Percentiles rank a stretch among this genome's conserved stretches.
Conservation (phyloP, 2,113 vertebrate genomes). For the Meleagris gallopavo region DNA sequence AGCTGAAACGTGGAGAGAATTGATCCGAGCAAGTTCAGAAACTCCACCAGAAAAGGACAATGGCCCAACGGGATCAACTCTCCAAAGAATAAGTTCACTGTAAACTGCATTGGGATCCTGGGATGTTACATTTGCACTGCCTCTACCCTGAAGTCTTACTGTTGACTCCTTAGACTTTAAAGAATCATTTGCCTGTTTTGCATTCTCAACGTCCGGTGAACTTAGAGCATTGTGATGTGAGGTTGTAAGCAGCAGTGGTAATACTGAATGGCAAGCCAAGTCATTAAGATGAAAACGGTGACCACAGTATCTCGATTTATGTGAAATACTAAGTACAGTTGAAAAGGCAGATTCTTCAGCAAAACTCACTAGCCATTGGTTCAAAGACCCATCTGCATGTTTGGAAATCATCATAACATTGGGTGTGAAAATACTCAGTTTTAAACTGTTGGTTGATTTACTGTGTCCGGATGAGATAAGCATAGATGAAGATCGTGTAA, state of each 20-base stretch:
- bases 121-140: slow-evolving; percentile 69
- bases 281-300: slow-evolving; percentile 99
- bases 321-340: slow-evolving; percentile 95
- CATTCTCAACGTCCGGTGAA: slow-evolving; percentile 79
- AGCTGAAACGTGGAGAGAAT: slow-evolving; percentile 95
- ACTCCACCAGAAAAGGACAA: slow-evolving; percentile 96
- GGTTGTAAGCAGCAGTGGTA: slow-evolving; percentile 95
- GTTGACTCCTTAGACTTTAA: slow-evolving; percentile 54
- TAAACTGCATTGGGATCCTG: slow-evolving; percentile 93
- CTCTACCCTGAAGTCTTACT: slow-evolving; percentile 70
- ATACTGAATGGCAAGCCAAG: slow-evolving; percentile 95
- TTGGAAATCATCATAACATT: slow-evolving; percentile 99
- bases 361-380: slow-evolving; percentile 98
- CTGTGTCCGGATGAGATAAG: slow-evolving; percentile 86
- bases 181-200: slow-evolving; percentile 46
- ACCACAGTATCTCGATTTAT: slow-evolving; percentile 96
- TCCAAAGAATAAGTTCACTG: slow-evolving; percentile 98
- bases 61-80: slow-evolving; percentile 97
- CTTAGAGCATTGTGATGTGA: slow-evolving; percentile 95
- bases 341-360: slow-evolving; percentile 97
- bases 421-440: slow-evolving; percentile 96
- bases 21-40: slow-evolving; percentile 96
- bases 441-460: slow-evolving; percentile 86
- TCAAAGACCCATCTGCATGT: slow-evolving; percentile 95
- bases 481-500: slow-evolving; percentile 88